A percentile compares a stretch with the other conserved stretches of the same genome.
These are phyloP conservation scores for Origma solitaria DNA, from an alignment of 2,113 vertebrate species.

Conservation along the genomic window DNA sequence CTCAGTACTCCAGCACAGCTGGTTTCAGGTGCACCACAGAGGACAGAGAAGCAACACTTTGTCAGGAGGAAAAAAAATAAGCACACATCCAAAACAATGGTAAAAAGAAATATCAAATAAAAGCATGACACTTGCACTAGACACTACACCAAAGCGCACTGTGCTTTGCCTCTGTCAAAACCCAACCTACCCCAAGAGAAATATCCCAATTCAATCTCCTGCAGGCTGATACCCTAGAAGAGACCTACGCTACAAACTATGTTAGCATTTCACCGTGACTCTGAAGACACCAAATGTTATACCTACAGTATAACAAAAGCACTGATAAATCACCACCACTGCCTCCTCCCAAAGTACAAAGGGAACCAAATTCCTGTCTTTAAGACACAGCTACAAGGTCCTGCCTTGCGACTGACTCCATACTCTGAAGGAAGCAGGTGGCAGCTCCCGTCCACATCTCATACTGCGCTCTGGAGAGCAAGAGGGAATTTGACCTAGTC, in stretches of 20 bases:
- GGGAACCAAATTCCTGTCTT: background rate
- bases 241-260: background rate
- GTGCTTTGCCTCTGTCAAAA: background rate
- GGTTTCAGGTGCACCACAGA: background rate
- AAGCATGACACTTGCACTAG: background rate
- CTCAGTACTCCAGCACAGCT: background rate
- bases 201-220: background rate
- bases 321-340: background rate
- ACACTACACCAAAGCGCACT: background rate
- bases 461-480: background rate
- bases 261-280: background rate
- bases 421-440: background rate
- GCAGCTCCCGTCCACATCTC: background rate
- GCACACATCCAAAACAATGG: background rate
- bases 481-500: background rate
- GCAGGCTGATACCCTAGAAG: background rate
- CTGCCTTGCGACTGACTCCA: background rate
- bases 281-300: background rate
- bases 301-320: background rate
- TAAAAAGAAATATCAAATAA: background rate
- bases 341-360: background rate
- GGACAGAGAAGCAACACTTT: background rate
- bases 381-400: background rate
- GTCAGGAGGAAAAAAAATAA: fast-evolving
- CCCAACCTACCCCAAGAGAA: background rate